These are phyloP conservation scores for Bombus polaris DNA, from an alignment of 1,140 invertebrate species.

Conservation along the genomic window DNA sequence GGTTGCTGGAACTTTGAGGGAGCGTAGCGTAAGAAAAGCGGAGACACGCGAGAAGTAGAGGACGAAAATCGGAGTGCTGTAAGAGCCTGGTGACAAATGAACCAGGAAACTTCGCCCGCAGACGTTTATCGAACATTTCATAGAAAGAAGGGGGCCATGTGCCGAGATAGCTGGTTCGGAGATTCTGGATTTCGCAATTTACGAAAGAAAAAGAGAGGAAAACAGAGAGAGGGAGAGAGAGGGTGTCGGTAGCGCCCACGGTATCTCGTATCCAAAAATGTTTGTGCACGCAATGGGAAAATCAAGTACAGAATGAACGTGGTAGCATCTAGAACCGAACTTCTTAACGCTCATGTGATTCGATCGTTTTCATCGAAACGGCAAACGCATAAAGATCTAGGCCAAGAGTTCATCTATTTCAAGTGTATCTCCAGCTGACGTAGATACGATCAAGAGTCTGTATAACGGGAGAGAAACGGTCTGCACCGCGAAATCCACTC, in stretches of 20 bases:
- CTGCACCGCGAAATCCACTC: constrained; percentile 57
- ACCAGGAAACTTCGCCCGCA: constrained; percentile 57
- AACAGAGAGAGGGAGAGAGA: not conserved
- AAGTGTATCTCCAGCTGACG: constrained; percentile 78
- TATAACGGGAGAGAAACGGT: constrained; percentile 64
- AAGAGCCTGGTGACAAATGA: constrained; percentile 58
- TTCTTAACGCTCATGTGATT: constrained; percentile 49
- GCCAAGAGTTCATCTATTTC: constrained; percentile 83
- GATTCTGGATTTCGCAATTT: constrained; percentile 41
- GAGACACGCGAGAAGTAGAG: not conserved
- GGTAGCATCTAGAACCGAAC: not conserved
- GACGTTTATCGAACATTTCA: constrained; percentile 62
- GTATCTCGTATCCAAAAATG: constrained; percentile 58
- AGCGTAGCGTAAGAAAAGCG: not conserved
- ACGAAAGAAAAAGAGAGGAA: not conserved
- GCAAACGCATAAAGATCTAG: constrained; percentile 74
- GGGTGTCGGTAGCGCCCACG: constrained; percentile 40
- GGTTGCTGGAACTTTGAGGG: not conserved
- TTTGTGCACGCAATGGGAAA: constrained; percentile 10
- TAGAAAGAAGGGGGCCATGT: constrained; percentile 44
- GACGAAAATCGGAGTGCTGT: constrained; percentile 43
- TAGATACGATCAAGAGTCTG: constrained; percentile 76
- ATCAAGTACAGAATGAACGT: not conserved
- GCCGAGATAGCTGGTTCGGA: constrained; percentile 13
- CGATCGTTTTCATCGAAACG: constrained; percentile 58